phyloP scores from a whole-genome alignment of 2,113 vertebrate species.

The Cathartes aura region DNA sequence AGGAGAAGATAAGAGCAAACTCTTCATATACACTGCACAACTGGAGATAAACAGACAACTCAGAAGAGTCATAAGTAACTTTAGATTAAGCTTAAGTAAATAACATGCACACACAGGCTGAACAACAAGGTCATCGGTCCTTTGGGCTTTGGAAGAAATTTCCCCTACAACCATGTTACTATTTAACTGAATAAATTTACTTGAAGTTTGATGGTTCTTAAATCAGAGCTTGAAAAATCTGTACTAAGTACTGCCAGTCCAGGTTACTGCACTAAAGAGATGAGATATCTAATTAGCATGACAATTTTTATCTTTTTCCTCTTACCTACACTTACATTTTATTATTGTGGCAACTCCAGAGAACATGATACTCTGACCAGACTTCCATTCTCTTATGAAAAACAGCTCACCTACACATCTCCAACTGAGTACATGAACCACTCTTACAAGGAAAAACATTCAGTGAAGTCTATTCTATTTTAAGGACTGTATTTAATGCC shows the following conservation, averaged over 20 bases:
- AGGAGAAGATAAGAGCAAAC: background rate
- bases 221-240: background rate
- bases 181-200: background rate
- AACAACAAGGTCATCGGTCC: background rate
- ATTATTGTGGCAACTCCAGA: background rate
- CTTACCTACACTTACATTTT: background rate
- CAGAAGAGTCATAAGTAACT: background rate
- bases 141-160: background rate
- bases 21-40: background rate
- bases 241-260: background rate
- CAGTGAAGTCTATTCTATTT: background rate
- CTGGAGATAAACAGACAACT: background rate
- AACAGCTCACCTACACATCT: background rate
- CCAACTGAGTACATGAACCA: background rate
- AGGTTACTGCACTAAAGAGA: background rate
- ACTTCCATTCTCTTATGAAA: background rate
- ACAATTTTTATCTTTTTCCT: background rate
- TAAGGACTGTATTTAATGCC: background rate
- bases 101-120: background rate
- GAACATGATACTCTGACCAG: background rate
- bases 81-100: slow-evolving; percentile 5
- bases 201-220: background rate
- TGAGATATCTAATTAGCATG: background rate
- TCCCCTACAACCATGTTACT: background rate
- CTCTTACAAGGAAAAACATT: background rate